Conservation (phyloP, 2,797 vertebrate species). For the Sitta carolinensis region DNA sequence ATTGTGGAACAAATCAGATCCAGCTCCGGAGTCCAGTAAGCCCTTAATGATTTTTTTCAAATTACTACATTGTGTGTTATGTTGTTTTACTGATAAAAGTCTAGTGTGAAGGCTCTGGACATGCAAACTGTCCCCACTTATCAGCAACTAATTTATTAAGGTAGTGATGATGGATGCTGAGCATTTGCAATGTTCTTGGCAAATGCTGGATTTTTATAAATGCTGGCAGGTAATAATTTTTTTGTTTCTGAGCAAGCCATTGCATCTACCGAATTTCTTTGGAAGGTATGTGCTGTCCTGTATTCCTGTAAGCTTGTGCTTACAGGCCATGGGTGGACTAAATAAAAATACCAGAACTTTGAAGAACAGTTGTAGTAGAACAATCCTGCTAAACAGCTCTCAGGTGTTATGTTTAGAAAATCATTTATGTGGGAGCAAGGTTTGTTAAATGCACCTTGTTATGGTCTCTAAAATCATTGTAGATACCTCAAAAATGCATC, state of each 20-base stretch:
- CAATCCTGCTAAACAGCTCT: not conserved
- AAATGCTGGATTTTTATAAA: not conserved
- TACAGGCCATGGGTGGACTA: not conserved
- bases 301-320: not conserved
- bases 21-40: slow-evolving; percentile 84
- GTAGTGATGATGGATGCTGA: not conserved
- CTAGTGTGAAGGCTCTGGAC: not conserved
- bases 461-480: not conserved
- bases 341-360: not conserved
- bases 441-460: not conserved
- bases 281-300: not conserved
- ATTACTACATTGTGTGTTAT: not conserved
- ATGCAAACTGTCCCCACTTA: not conserved
- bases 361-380: not conserved
- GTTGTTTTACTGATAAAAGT: not conserved
- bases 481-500: not conserved
- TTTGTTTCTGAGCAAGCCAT: not conserved
- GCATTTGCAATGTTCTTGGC: not conserved
- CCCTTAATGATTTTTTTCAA: not conserved
- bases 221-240: not conserved
- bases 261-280: not conserved
- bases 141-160: not conserved
- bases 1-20: slow-evolving; percentile 82
- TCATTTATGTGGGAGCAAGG: not conserved
- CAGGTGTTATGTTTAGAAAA: not conserved